Evolutionary conservation across 2,797 vertebrate genomes (phyloP).

Genomic region (Lepilemur septentrionalis): DNA sequence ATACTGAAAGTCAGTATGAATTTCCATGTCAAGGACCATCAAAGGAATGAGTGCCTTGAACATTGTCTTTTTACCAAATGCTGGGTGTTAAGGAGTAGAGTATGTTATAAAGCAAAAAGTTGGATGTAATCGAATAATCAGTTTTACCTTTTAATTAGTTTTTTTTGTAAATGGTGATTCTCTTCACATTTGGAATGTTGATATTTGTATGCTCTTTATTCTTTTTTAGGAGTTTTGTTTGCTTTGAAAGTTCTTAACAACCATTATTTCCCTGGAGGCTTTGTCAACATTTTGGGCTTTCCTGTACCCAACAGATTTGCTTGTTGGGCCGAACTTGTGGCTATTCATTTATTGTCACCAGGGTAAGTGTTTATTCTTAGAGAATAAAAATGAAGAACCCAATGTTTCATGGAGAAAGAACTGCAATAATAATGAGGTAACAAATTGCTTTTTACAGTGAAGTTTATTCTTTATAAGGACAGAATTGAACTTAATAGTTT

Average conservation of each 20-base stretch:
- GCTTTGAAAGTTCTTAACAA: constrained; percentile 96
- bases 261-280: constrained; percentile 91
- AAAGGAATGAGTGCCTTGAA: neutral
- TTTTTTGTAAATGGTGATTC: neutral
- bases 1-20: neutral
- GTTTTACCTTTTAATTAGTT: constrained; percentile 28
- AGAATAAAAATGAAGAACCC: neutral
- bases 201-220: constrained; percentile 57
- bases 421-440: neutral
- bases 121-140: neutral
- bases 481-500: neutral
- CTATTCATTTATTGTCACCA: constrained; percentile 92
- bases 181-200: constrained; percentile 14
- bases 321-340: constrained; percentile 95
- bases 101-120: neutral
- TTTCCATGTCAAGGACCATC: neutral
- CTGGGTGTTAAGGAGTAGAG: neutral
- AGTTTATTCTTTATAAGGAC: neutral
- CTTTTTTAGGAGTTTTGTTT: constrained; percentile 93
- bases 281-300: constrained; percentile 88
- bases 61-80: neutral
- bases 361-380: constrained; percentile 87
- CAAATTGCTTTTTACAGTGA: neutral
- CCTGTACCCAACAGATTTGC: constrained; percentile 89
- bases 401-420: constrained; percentile 6